Evolutionary conservation across 2,113 vertebrate species (phyloP).

Genomic region (Tachuris rubrigastra): DNA sequence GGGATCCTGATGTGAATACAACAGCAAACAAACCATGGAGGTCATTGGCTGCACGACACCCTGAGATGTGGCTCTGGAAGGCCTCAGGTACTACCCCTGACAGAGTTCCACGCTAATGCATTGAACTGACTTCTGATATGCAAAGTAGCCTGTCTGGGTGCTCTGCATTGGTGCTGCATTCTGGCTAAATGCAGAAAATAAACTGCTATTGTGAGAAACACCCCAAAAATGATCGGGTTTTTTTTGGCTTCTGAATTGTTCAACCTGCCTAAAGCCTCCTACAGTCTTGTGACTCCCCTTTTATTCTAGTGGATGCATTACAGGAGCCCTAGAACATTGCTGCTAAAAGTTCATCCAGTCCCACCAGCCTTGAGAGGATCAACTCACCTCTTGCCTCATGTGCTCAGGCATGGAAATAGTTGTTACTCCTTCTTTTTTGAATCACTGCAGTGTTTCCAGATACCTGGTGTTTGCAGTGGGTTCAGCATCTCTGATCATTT

Average conservation of each 20-base stretch:
- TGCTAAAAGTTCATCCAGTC: neutral
- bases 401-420: neutral
- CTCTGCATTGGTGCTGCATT: neutral
- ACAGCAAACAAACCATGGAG: neutral
- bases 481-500: neutral
- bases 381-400: neutral
- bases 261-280: neutral
- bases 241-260: neutral
- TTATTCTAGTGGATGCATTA: neutral
- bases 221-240: neutral
- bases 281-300: neutral
- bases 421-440: neutral
- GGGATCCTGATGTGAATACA: neutral
- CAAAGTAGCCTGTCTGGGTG: neutral
- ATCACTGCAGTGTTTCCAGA: neutral
- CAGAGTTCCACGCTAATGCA: neutral
- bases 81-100: neutral
- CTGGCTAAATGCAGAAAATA: neutral
- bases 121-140: neutral
- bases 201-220: neutral
- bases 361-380: neutral
- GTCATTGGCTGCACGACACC: neutral
- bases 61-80: neutral
- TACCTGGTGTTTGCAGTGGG: neutral
- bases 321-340: neutral